Base-by-base conservation (phyloP, 2,113 vertebrate genomes). In the Thomomys bottae region DNA sequence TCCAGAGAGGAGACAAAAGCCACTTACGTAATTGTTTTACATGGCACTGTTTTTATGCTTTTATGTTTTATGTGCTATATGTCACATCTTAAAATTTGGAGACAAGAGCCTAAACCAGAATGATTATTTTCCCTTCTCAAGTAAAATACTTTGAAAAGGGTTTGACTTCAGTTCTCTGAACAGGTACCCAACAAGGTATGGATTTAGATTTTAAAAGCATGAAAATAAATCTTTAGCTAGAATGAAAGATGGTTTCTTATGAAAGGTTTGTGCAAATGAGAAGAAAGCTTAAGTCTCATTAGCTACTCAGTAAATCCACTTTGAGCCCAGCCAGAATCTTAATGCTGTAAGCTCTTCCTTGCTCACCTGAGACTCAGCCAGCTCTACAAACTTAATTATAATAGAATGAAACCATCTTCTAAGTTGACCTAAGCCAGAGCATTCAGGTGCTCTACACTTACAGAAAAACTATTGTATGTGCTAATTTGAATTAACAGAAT, bases 141-240 rank as follows among this genome's bases (percentile, higher is more conserved):
- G 15, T 38, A 54, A 85, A 90, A 38, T n/a, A 87, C 32, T 8
- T 4, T 18, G 66, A 38, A 5, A 18, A 88, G 79, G 87, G 66
- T 70, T 90, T 86, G 81, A 89, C 66, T 81, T 83, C 42, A 8
- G 26, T 88, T 91, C 11, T 71, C n/a, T 38, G 11, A 32, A 38
- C 1, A 67, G 64, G 26, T 70, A 28, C 57, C 61, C 77, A 84
- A 89, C 71, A 40, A 70, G 49, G 26, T 38, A 5, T 75, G 36
- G 23, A 70, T 59, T 88, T 57, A 49, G 23, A 49, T 54, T 84
- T 84, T 86, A 61, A 84, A 73, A 59, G 23, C 1, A 36, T 9
- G 64, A 85, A 90, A 92, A 86, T n/a, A 17, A 83, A 5, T 49
- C 18, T 76, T 88, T 87, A 89, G 67, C 63, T 73, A 34, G n/a